A percentile compares a stretch with the other conserved stretches of the same genome.
These are phyloP conservation scores for Drosophila mayri DNA, from an alignment of 1,140 invertebrate species.

Conservation along the genomic window DNA sequence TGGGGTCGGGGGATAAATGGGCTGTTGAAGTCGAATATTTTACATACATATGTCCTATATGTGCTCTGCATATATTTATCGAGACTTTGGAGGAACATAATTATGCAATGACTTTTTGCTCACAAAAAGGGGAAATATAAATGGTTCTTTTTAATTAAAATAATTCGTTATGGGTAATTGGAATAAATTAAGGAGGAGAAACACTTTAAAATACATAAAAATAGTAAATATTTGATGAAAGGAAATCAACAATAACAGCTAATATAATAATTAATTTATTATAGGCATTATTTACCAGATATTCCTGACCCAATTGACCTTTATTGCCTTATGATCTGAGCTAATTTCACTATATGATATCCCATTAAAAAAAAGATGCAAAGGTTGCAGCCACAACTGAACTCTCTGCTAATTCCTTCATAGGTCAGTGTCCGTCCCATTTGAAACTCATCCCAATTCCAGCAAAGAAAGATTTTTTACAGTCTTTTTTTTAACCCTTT, in stretches of 20 bases:
- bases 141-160: constrained; percentile 19
- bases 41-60: constrained; percentile 19
- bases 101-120: constrained; percentile 26
- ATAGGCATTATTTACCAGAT: neutral
- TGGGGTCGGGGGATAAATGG: constrained; percentile 40
- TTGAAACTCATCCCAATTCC: constrained; percentile 15
- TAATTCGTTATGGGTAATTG: neutral
- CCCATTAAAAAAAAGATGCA: neutral
- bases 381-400: constrained; percentile 23
- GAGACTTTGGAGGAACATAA: constrained; percentile 7
- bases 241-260: neutral
- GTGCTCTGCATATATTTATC: constrained; percentile 40
- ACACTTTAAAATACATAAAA: neutral
- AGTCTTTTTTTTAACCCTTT: constrained; percentile 12
- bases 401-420: constrained; percentile 10
- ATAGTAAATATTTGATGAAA: neutral
- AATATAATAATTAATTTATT: neutral
- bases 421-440: constrained; percentile 43
- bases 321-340: neutral
- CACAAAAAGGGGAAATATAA: constrained; percentile 1
- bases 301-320: neutral
- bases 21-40: constrained; percentile 58
- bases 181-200: constrained; percentile 2
- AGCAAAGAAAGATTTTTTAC: constrained; percentile 7
- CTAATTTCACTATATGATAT: neutral